Evolutionary conservation across 2,888 invertebrate species (phyloP).

Genomic region (Drosophila imparisetae): DNA sequence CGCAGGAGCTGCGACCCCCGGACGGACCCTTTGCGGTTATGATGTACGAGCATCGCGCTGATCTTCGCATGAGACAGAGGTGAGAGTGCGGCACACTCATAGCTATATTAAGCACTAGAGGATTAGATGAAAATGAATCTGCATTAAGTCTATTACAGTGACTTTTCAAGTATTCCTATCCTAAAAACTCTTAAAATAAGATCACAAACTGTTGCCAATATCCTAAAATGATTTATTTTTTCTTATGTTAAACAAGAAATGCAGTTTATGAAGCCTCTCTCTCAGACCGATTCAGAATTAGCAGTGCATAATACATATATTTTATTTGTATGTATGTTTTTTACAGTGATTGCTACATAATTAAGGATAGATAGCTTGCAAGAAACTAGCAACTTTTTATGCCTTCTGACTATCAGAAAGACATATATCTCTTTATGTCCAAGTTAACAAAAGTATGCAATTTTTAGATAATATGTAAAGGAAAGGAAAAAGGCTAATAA

Average conservation of each 20-base stretch:
- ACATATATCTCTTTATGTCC: background rate
- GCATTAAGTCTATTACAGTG: background rate
- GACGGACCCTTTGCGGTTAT: conserved; percentile 86
- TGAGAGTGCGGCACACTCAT: conserved; percentile 60
- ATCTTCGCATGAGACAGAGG: conserved; percentile 83
- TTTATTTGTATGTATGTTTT: background rate
- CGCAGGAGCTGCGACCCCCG: conserved; percentile 87
- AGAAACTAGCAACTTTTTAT: background rate
- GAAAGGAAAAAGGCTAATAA: conserved; percentile 1
- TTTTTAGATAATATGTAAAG: background rate
- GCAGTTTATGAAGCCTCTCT: background rate
- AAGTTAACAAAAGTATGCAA: background rate
- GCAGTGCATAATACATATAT: background rate
- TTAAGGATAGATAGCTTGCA: background rate
- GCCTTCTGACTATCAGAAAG: background rate
- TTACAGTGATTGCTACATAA: background rate
- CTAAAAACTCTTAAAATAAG: background rate
- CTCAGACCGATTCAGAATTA: background rate
- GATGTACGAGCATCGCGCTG: conserved; percentile 86
- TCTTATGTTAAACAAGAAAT: background rate
- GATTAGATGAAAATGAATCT: background rate
- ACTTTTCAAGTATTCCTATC: background rate
- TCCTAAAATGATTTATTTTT: background rate
- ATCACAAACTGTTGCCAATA: background rate
- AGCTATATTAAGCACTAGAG: background rate